phyloP scores from a whole-genome alignment of 2,797 vertebrate genomes.

The Malacoctenus gilli region DNA sequence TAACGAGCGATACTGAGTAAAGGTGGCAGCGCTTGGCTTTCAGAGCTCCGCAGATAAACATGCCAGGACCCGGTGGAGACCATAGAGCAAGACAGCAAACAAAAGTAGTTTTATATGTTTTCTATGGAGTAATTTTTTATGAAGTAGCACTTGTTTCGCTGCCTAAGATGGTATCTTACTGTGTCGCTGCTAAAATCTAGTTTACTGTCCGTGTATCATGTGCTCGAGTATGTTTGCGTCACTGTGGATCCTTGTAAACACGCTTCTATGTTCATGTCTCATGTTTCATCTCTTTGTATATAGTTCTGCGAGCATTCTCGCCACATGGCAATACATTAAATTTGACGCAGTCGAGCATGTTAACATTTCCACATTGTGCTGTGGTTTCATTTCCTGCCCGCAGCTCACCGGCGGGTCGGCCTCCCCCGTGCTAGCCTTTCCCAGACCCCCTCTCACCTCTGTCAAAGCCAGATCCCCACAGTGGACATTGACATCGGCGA shows the following conservation, averaged over 20 bases:
- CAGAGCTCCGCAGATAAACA: slow-evolving; percentile 26
- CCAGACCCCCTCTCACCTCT: slow-evolving; percentile 28
- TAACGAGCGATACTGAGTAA: slow-evolving; percentile 26
- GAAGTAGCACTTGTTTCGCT: too few relatives aligned
- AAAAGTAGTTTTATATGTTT: too few relatives aligned
- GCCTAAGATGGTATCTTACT: not conserved
- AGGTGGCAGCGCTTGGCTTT: slow-evolving; percentile 32
- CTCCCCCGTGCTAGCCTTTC: slow-evolving; percentile 43
- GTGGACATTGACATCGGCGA: slow-evolving; percentile 41
- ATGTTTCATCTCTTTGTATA: slow-evolving; percentile 2
- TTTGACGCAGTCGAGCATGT: slow-evolving; percentile 8
- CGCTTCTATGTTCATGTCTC: not conserved
- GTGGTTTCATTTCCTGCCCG: slow-evolving; percentile 3
- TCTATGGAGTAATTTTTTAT: not conserved
- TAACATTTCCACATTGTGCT: slow-evolving; percentile 15
- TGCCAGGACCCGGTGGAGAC: slow-evolving; percentile 4
- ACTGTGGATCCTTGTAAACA: slow-evolving; percentile 2
- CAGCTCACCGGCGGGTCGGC: slow-evolving; percentile 23
- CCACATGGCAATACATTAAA: not conserved
- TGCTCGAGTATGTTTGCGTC: slow-evolving; percentile 8
- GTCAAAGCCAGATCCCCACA: slow-evolving; percentile 52
- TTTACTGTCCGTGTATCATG: slow-evolving; percentile 9
- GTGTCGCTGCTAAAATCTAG: not conserved
- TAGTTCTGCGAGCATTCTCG: too few relatives aligned
- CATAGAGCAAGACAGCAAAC: too few relatives aligned